A percentile compares a stretch with the other conserved stretches of the same genome.
Evolutionary conservation across 2,113 vertebrate species (phyloP).

Genomic region (Micromys minutus): DNA sequence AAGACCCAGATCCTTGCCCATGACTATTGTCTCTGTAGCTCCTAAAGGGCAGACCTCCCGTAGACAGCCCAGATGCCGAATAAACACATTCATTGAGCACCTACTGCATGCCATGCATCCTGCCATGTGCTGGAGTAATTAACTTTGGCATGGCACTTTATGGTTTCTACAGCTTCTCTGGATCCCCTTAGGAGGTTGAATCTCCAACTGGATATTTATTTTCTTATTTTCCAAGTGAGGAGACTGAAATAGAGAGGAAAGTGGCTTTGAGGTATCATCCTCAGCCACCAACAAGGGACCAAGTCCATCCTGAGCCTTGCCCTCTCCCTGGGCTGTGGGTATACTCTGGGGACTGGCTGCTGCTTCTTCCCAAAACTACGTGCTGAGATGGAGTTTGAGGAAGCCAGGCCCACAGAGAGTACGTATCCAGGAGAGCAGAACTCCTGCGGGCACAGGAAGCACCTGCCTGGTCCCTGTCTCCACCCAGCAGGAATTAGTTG

Average conservation of each 20-base stretch:
- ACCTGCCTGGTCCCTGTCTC: slow-evolving; percentile 15
- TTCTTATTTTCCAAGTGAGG: slow-evolving; percentile 52
- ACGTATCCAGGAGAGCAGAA: neutral
- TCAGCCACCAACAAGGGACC: neutral
- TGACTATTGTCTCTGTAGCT: neutral
- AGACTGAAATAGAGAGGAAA: slow-evolving; percentile 15
- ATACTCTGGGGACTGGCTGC: neutral
- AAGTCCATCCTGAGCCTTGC: neutral
- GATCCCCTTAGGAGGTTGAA: slow-evolving; percentile 24
- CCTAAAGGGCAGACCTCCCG: neutral
- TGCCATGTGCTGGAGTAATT: neutral
- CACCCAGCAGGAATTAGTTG: slow-evolving; percentile 43
- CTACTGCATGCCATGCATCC: neutral
- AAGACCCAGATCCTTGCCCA: neutral
- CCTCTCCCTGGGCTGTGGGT: neutral
- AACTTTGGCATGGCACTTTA: neutral
- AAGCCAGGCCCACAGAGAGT: slow-evolving; percentile 31
- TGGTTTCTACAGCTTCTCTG: slow-evolving; percentile 10
- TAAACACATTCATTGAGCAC: neutral
- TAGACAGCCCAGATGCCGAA: neutral
- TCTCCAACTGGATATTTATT: slow-evolving; percentile 53
- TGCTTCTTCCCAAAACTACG: neutral
- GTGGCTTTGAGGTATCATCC: neutral
- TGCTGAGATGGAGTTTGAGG: slow-evolving; percentile 15
- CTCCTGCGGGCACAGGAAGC: slow-evolving; percentile 17